These are phyloP conservation scores for Dinomys branickii DNA, from an alignment of 2,113 vertebrate genomes.

Conservation along the genomic window DNA sequence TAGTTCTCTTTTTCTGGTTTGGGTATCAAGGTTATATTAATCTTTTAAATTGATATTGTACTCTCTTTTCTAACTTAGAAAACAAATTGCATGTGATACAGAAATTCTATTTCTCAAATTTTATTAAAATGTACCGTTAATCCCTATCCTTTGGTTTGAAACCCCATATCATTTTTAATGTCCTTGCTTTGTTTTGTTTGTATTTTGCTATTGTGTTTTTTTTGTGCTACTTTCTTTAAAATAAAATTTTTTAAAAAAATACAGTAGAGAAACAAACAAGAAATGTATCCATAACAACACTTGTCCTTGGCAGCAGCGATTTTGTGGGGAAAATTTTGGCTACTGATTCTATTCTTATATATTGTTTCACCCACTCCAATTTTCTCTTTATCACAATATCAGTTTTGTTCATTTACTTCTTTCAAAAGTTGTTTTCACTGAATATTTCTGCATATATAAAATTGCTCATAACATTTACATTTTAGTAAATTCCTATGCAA, in stretches of 20 bases:
- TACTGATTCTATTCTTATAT: background rate
- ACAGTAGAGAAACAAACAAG: too few species aligned
- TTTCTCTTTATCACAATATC: background rate
- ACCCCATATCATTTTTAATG: too few species aligned
- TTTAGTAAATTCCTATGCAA: background rate
- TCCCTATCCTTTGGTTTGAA: too few species aligned
- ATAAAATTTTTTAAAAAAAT: too few species aligned
- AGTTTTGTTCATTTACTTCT: background rate
- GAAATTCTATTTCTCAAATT: constrained; percentile 9
- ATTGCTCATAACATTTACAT: background rate
- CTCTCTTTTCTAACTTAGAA: background rate
- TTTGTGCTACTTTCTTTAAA: too few species aligned
- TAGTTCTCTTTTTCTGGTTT: background rate
- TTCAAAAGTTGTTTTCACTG: background rate
- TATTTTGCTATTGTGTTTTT: too few species aligned
- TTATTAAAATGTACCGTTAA: background rate
- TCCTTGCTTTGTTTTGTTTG: too few species aligned
- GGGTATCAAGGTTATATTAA: background rate
- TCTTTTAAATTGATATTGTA: background rate
- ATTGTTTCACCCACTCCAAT: background rate
- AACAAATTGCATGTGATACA: background rate
- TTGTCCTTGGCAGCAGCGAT: background rate
- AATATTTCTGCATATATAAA: background rate
- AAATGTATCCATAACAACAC: background rate
- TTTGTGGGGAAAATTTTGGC: background rate